phyloP scores from a whole-genome alignment of 2,113 vertebrate genomes.

The Pteronura brasiliensis region DNA sequence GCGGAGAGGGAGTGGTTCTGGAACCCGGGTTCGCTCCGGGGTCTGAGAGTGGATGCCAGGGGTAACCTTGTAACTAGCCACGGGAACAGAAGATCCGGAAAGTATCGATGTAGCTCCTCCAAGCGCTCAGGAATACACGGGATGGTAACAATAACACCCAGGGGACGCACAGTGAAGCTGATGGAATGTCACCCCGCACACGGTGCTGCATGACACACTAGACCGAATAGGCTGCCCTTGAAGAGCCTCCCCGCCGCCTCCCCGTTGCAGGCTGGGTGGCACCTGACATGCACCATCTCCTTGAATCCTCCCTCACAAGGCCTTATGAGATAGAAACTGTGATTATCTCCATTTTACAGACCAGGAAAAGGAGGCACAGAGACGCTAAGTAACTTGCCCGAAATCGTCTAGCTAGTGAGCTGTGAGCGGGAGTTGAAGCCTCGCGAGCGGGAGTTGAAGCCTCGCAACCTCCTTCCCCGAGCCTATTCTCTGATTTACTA shows the following conservation, averaged over 20 bases:
- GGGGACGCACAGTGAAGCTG: background rate
- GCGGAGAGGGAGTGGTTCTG: background rate
- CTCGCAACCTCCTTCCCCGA: background rate
- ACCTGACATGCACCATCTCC: background rate
- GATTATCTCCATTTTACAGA: background rate
- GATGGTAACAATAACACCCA: background rate
- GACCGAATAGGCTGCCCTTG: background rate
- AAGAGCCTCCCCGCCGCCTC: background rate
- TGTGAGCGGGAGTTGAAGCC: background rate
- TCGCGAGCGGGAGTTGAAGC: background rate
- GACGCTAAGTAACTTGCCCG: background rate
- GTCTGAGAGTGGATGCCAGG: background rate
- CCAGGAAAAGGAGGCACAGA: background rate
- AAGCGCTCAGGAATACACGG: background rate
- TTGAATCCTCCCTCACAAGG: background rate
- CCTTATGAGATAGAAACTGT: background rate
- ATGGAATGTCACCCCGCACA: background rate
- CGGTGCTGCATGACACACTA: background rate
- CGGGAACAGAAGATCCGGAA: background rate
- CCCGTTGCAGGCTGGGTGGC: background rate
- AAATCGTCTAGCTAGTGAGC: background rate
- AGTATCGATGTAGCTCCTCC: background rate
- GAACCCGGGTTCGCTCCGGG: too few species aligned
- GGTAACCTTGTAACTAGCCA: background rate
- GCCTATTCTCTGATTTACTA: background rate